phyloP scores from a whole-genome alignment of 2,888 invertebrate genomes.

The Drosophila imparisetae region DNA sequence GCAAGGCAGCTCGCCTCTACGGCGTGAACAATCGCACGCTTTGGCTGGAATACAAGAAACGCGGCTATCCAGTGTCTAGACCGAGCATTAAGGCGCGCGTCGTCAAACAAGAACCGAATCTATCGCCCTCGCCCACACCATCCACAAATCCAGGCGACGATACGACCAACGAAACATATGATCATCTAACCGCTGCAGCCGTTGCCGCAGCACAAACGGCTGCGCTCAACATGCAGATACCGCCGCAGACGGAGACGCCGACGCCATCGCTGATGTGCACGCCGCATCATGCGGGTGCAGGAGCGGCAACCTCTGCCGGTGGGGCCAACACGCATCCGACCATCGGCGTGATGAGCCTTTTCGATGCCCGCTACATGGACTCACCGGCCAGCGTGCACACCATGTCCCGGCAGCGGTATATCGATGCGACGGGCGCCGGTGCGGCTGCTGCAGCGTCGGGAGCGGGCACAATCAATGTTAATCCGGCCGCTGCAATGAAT shows the following conservation, averaged over 20 bases:
- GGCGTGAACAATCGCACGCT: slow-evolving; percentile 94
- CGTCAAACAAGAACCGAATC: slow-evolving; percentile 87
- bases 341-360: slow-evolving; percentile 89
- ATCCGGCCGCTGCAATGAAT: slow-evolving; percentile 88
- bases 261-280: slow-evolving; percentile 87
- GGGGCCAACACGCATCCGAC: slow-evolving; percentile 85
- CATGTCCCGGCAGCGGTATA: slow-evolving; percentile 85
- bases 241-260: slow-evolving; percentile 85
- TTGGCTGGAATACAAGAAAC: slow-evolving; percentile 94
- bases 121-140: slow-evolving; percentile 87
- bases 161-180: slow-evolving; percentile 84
- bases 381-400: slow-evolving; percentile 87
- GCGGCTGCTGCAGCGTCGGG: slow-evolving; percentile 65
- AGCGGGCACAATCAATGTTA: slow-evolving; percentile 85
- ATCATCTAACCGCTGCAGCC: slow-evolving; percentile 82
- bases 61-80: slow-evolving; percentile 92
- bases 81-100: slow-evolving; percentile 91
- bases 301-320: slow-evolving; percentile 49
- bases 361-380: slow-evolving; percentile 90
- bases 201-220: slow-evolving; percentile 81
- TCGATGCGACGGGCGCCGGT: slow-evolving; percentile 81
- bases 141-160: slow-evolving; percentile 84
- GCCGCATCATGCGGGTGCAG: slow-evolving; percentile 85
- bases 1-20: slow-evolving; percentile 93
- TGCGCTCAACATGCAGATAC: slow-evolving; percentile 85